Conservation (phyloP, 2,888 invertebrate genomes). For the Temnothorax rugatulus region DNA sequence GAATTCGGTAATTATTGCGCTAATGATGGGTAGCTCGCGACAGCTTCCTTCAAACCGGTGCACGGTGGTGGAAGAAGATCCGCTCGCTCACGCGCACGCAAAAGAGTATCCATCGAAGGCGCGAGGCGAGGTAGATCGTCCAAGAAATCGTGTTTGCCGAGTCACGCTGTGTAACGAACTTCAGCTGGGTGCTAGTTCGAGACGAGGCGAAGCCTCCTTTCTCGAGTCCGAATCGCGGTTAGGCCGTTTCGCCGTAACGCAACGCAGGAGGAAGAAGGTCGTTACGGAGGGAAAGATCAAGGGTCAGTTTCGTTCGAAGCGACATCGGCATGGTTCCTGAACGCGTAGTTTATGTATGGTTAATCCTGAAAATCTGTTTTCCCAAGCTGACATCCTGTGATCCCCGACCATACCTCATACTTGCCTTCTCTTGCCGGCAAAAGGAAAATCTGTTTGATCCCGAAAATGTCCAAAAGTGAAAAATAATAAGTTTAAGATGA, state of each 20-base stretch:
- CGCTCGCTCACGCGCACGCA: conserved; percentile 42
- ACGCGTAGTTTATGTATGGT: not conserved
- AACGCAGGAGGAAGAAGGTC: conserved; percentile 57
- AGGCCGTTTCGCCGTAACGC: conserved; percentile 68
- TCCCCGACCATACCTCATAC: too few relatives aligned
- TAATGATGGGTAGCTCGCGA: conserved; percentile 73
- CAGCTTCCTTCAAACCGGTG: conserved; percentile 54
- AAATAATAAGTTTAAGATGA: not conserved
- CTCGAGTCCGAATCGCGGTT: conserved; percentile 71
- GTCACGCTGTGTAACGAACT: conserved; percentile 85
- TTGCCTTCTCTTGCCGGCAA: not conserved
- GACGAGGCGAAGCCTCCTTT: conserved; percentile 62
- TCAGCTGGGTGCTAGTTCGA: conserved; percentile 66
- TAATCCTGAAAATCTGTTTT: not conserved
- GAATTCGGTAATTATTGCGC: conserved; percentile 79
- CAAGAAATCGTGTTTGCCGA: conserved; percentile 79
- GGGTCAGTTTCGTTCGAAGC: conserved; percentile 37
- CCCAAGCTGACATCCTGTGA: too few relatives aligned
- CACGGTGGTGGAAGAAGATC: conserved; percentile 51
- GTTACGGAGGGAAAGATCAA: conserved; percentile 58
- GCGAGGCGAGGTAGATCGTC: conserved; percentile 58
- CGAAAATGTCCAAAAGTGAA: not conserved
- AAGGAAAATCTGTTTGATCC: not conserved
- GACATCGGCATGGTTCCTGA: conserved; percentile 4
- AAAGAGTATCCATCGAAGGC: conserved; percentile 45